Base-by-base conservation (phyloP, 2,888 invertebrate genomes). In the Geotrupes spiniger region DNA sequence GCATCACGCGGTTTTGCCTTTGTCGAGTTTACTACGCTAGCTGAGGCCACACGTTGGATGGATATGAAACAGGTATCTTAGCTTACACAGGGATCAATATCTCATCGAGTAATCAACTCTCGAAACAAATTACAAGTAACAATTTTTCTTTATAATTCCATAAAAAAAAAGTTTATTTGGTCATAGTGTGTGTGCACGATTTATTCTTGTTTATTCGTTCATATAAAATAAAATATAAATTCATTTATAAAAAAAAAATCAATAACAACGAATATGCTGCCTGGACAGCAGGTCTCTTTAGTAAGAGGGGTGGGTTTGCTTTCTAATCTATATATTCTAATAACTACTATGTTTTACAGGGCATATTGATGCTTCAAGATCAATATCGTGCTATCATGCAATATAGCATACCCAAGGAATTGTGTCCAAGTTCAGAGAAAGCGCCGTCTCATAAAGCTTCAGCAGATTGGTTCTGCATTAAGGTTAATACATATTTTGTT, bases 1-100 rank as follows among this genome's bases (percentile, higher is more conserved):
- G 84, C 86, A 75, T 89, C 89, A 76, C 82, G 89, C 72, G 89
- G 89, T 72, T 89, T 90, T 81, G 90, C 88, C 74, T 90, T 91
- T 84, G 89, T 93, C 80, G 93, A 94, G 83, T 94, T 94, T 84
- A 82, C 85, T 76, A 85, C 87, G 75, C 82, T 88, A 74, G 83
- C 84, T 74, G 91, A 92, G 79, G 92, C 93, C 70, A 84, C 84
- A 73, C 83, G 83, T 73, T 92, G 92, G 91, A 92, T 93, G 89
- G 91, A 92, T 75, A 80, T 83, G 77, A 90, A 89, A 81, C 87
- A 92, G 85, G 89, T 89, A 83, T 71, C 72, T 72, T 47, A 51
- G 46, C 42, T 51, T 53, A 53, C 51, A 48, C 43, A 57, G 52
- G 55, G 57, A 53, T 51, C 33, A 45, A 47, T 44, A 52, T 49